Evolutionary conservation across 2,797 vertebrate genomes (phyloP).

Genomic region (Micrastur ruficollis): DNA sequence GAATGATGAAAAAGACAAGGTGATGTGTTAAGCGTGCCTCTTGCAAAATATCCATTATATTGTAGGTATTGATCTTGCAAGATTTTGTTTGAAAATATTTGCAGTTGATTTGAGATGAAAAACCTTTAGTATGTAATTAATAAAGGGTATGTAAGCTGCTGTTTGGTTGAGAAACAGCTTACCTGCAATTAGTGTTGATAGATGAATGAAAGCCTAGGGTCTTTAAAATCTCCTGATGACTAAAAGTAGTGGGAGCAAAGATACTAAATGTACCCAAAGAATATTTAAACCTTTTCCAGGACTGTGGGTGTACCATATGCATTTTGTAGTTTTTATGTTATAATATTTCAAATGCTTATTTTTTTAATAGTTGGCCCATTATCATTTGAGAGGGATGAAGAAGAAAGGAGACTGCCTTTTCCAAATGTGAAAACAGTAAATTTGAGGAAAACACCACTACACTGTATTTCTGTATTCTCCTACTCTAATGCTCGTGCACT

Average conservation of each 20-base stretch:
- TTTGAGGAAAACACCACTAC: background rate
- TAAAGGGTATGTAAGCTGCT: background rate
- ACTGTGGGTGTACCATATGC: background rate
- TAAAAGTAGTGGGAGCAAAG: slow-evolving; percentile 1
- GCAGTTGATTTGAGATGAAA: background rate
- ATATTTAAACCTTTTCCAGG: background rate
- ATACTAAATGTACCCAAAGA: background rate
- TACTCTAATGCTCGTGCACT: background rate
- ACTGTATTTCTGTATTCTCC: background rate
- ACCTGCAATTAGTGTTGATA: background rate
- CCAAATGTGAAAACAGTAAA: background rate
- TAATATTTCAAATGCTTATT: background rate
- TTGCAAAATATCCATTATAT: background rate
- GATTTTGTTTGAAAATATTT: background rate
- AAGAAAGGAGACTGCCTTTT: background rate
- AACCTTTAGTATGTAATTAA: background rate
- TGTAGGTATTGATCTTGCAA: background rate
- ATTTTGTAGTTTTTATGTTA: background rate
- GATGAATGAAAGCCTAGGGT: background rate
- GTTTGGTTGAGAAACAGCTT: background rate
- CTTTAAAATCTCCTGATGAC: background rate
- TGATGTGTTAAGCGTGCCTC: background rate
- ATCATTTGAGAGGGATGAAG: background rate
- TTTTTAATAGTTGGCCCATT: background rate
- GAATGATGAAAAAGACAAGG: background rate